Evolutionary conservation across 1,140 invertebrate genomes (phyloP).

Genomic region (Micrasema minimum): DNA sequence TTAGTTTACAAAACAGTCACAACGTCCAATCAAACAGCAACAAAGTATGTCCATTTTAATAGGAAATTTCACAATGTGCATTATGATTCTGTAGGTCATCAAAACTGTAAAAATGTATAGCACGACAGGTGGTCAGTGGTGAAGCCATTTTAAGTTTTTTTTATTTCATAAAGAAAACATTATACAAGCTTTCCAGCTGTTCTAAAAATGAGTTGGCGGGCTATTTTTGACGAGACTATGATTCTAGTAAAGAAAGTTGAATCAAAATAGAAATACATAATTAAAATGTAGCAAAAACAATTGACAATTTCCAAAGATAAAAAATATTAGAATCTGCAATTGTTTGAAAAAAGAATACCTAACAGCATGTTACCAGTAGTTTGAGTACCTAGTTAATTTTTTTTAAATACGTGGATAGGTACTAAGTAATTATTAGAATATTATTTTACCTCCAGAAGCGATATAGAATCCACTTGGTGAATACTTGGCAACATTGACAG

Average conservation of each 20-base stretch:
- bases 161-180: neutral
- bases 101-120: neutral
- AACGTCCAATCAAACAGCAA: no score
- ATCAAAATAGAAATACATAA: no score
- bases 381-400: no score
- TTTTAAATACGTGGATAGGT: no score
- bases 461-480: conserved; percentile 99
- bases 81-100: neutral
- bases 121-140: conserved; percentile 1
- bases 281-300: no score
- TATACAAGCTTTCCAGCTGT: neutral
- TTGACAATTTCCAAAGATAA: no score
- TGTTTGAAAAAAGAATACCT: no score
- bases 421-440: neutral
- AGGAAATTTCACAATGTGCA: neutral
- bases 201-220: neutral
- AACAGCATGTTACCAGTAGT: no score
- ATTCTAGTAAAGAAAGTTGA: no score
- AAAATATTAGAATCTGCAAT: no score
- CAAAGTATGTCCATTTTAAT: neutral
- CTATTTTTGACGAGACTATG: no score
- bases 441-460: conserved; percentile 88
- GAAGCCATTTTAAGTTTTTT: neutral
- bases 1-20: neutral
- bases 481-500: conserved; percentile 97